These are phyloP conservation scores for Tetanocera ferruginea DNA, from an alignment of 2,888 invertebrate species.

Conservation along the genomic window DNA sequence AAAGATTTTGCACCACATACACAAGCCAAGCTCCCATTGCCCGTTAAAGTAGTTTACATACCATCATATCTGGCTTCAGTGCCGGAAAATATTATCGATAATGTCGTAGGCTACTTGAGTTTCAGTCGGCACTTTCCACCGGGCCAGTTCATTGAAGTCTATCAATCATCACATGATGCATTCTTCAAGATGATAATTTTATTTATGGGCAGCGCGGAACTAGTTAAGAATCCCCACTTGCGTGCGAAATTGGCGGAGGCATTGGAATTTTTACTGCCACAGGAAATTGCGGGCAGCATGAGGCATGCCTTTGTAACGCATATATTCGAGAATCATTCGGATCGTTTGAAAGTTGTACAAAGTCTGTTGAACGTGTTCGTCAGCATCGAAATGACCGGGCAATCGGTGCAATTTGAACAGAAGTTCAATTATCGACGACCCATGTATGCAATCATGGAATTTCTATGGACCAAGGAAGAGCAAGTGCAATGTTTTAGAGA, in stretches of 20 bases:
- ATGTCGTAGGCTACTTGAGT: slow-evolving; percentile 84
- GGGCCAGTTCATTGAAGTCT: slow-evolving; percentile 77
- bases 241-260: slow-evolving; percentile 92
- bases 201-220: slow-evolving; percentile 87
- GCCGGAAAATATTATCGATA: slow-evolving; percentile 92
- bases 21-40: slow-evolving; percentile 61
- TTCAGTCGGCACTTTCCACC: slow-evolving; percentile 79
- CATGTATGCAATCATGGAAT: slow-evolving; percentile 95
- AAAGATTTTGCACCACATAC: slow-evolving; percentile 76
- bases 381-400: slow-evolving; percentile 97
- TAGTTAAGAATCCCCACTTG: slow-evolving; percentile 92
- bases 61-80: slow-evolving; percentile 83
- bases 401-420: slow-evolving; percentile 95
- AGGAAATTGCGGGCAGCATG: slow-evolving; percentile 69
- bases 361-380: slow-evolving; percentile 92
- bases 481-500: slow-evolving; percentile 83
- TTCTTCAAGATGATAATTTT: slow-evolving; percentile 84
- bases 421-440: slow-evolving; percentile 97
- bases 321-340: slow-evolving; percentile 83
- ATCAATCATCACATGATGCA: slow-evolving; percentile 72
- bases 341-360: slow-evolving; percentile 80
- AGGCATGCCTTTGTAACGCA: slow-evolving; percentile 75
- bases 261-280: slow-evolving; percentile 87
- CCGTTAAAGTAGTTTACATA: slow-evolving; percentile 76
- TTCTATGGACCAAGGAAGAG: slow-evolving; percentile 86